Evolutionary conservation across 2,888 invertebrate genomes (phyloP), one percentile per base, ranked within the genome.

Genomic region (Globia sparganii): DNA sequence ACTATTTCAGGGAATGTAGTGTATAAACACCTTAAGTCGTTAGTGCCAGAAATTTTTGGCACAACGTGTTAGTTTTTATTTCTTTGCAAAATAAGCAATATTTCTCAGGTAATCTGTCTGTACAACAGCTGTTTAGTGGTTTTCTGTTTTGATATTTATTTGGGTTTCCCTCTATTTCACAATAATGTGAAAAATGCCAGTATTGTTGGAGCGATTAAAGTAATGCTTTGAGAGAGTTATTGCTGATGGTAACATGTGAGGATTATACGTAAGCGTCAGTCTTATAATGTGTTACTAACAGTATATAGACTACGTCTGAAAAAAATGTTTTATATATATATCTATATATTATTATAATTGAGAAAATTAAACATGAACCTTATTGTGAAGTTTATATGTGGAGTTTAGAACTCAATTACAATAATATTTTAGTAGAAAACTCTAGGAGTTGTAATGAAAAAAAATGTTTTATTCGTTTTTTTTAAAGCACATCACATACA

Each of bases 21-120:
- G 72, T 83, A 72, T 84, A 90, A 87, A 85, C 89, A 90, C 89
- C 88, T 89, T 86, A 81, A 77, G 74, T 76, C 76, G 75, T 58
- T 49, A 75, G 79, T 91, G 90, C 90, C 90, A 90, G 75, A 72
- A 80, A 75, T 78, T 88, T 83, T 89, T 90, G 90, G 90, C 90
- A 90, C 84, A 49, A 9, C 31, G 56, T n/a, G 53, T 53, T 46
- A 37, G 58, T 62, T 80, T 80, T 84, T 82, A 78, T 77, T 80
- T 86, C 58, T 82, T 86, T 74, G 75, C 62, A 68, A 87, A 80
- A 81, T 85, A 86, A 85, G 85, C 83, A 72, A 89, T 86, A 86
- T 86, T 88, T 85, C 85, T 80, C 90, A 91, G 90, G 90, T 90
- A 89, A 90, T 89, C 91, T 87, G 81, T 82, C 84, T 79, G 69